These are phyloP conservation scores for Tanypteryx hageni DNA, from an alignment of 2,888 invertebrate genomes.

Conservation along the genomic window DNA sequence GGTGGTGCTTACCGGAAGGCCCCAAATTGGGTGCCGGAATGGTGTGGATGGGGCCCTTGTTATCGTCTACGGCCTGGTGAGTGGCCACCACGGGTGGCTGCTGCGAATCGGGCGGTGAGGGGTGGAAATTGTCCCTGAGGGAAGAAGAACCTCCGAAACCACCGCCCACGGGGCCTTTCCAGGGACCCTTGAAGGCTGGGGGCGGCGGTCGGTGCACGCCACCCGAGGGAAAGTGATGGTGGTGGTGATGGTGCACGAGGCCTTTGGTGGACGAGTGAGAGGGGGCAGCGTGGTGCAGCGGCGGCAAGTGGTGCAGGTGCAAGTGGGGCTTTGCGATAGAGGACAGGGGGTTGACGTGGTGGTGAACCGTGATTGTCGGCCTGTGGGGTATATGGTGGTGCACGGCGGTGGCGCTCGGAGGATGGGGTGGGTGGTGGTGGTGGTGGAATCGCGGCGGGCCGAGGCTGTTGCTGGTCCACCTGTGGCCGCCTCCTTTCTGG, in stretches of 20 bases:
- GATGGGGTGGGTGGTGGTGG: constrained; percentile 74
- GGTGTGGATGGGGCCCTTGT: constrained; percentile 88
- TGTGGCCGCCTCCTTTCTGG: constrained; percentile 24
- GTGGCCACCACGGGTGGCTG: constrained; percentile 28
- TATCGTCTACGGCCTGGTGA: constrained; percentile 69
- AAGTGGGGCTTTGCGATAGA: constrained; percentile 72
- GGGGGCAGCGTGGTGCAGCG: constrained; percentile 64
- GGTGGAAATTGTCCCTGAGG: constrained; percentile 65
- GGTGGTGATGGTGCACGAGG: constrained; percentile 74
- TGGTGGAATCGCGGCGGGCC: constrained; percentile 76
- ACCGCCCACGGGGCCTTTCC: constrained; percentile 19
- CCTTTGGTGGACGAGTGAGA: constrained; percentile 69
- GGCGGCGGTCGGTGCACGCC: background rate
- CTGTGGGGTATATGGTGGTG: constrained; percentile 71
- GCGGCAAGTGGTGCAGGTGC: constrained; percentile 65
- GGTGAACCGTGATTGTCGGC: constrained; percentile 74
- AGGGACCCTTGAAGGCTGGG: background rate
- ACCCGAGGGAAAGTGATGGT: constrained; percentile 71
- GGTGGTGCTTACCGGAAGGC: constrained; percentile 71
- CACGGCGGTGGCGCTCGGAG: constrained; percentile 69
- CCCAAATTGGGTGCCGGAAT: constrained; percentile 91
- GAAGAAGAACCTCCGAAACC: constrained; percentile 63
- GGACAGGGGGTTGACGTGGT: constrained; percentile 76
- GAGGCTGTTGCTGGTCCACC: constrained; percentile 74
- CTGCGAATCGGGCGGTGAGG: constrained; percentile 69